These are phyloP conservation scores for Geococcyx californianus DNA, from an alignment of 2,113 vertebrate genomes.

Conservation along the genomic window DNA sequence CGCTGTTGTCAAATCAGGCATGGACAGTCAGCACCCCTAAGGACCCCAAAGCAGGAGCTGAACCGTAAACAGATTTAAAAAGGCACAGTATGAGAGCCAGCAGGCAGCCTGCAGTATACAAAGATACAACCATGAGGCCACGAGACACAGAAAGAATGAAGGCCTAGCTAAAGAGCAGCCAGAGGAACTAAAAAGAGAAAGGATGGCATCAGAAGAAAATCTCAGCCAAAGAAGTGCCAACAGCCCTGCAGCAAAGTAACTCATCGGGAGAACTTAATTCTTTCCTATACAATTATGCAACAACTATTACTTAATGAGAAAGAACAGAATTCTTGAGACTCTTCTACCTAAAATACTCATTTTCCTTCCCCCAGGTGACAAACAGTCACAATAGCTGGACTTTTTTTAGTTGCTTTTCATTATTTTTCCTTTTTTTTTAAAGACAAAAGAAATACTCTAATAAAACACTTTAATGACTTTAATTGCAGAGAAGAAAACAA, in stretches of 20 bases:
- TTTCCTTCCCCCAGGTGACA: neutral
- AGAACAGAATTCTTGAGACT: neutral
- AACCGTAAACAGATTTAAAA: neutral
- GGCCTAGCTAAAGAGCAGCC: neutral
- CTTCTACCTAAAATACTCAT: neutral
- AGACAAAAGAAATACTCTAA: neutral
- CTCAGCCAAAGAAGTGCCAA: neutral
- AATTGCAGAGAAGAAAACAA: neutral
- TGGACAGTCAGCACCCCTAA: neutral
- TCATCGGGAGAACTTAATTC: neutral
- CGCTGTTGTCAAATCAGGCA: neutral
- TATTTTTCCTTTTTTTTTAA: neutral
- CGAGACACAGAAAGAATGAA: neutral
- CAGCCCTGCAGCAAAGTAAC: neutral
- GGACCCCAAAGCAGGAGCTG: neutral
- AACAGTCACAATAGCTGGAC: neutral
- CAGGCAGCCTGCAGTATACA: neutral
- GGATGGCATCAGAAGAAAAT: neutral
- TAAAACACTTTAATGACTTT: neutral
- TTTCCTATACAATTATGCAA: neutral
- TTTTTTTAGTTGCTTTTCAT: neutral
- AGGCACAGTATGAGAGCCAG: neutral
- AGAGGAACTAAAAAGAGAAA: neutral
- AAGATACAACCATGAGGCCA: rapidly evolving
- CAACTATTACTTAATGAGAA: neutral